Evolutionary conservation across 2,888 invertebrate species (phyloP).

Genomic region (Tubulanus polymorphus): DNA sequence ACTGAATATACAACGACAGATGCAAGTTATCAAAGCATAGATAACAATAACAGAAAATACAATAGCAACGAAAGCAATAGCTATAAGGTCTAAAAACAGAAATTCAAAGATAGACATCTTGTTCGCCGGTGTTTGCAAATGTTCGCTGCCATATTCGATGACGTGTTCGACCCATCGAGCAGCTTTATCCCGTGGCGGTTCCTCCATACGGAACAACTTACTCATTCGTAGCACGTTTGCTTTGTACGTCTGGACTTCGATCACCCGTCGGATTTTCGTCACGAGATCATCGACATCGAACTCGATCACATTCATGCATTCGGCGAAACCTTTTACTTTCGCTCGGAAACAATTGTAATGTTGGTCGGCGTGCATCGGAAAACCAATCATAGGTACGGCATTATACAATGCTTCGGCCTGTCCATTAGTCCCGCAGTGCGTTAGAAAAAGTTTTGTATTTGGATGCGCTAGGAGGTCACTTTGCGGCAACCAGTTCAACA

Average conservation of each 20-base stretch:
- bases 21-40: too few relatives aligned
- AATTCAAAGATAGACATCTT: too few relatives aligned
- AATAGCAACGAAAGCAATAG: too few relatives aligned
- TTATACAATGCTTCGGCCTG: conserved; percentile 30
- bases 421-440: conserved; percentile 31
- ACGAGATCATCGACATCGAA: conserved; percentile 17
- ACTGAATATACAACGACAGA: too few relatives aligned
- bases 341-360: conserved; percentile 22
- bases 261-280: conserved; percentile 14
- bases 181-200: neutral
- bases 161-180: conserved; percentile 1
- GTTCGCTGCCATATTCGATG: neutral
- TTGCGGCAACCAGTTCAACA: conserved; percentile 27
- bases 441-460: conserved; percentile 26
- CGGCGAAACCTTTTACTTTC: conserved; percentile 21
- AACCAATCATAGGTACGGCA: conserved; percentile 28
- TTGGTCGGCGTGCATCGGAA: conserved; percentile 27
- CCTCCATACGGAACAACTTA: neutral
- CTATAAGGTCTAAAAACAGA: too few relatives aligned
- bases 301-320: conserved; percentile 16
- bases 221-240: neutral
- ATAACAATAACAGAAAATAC: too few relatives aligned
- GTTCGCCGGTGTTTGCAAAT: neutral
- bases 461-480: conserved; percentile 27
- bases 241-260: neutral